Percentiles rank a stretch among this genome's conserved stretches.
phyloP scores from a whole-genome alignment of 1,140 invertebrate genomes.

The Pseudomyrmex flavicornis region DNA sequence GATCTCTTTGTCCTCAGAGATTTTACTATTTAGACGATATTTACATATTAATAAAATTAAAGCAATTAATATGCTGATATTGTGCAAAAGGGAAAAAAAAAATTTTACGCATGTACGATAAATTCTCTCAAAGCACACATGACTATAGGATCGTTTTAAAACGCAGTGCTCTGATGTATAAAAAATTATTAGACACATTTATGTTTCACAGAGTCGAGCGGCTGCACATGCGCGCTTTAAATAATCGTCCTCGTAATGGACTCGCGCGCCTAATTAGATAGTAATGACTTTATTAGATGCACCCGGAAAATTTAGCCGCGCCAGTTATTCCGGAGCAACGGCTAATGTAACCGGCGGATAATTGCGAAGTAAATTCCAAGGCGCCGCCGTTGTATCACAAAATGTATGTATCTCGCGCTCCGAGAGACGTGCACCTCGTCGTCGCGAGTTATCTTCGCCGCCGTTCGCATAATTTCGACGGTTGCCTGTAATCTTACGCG shows the following conservation, averaged over 20 bases:
- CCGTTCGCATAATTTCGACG: slow-evolving; percentile 25
- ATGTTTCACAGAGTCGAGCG: not conserved
- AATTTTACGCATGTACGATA: not conserved
- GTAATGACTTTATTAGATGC: slow-evolving; percentile 58
- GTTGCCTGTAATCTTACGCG: slow-evolving; percentile 44
- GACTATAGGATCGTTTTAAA: not conserved
- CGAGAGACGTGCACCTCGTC: not conserved
- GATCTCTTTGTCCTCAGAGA: not conserved
- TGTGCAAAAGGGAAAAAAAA: not conserved
- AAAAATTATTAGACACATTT: slow-evolving; percentile 49
- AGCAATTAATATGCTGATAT: slow-evolving; percentile 36
- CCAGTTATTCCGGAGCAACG: slow-evolving; percentile 26
- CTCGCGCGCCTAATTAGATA: slow-evolving; percentile 50
- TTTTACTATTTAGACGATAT: not conserved
- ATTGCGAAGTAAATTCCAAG: slow-evolving; percentile 55
- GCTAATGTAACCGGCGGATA: slow-evolving; percentile 57
- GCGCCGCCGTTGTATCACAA: not conserved
- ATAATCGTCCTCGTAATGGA: slow-evolving; percentile 45
- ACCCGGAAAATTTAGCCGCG: slow-evolving; percentile 41
- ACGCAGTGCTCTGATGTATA: not conserved
- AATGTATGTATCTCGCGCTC: not conserved
- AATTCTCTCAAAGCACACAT: slow-evolving; percentile 21
- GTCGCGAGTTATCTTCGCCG: slow-evolving; percentile 4
- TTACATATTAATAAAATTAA: slow-evolving; percentile 30
- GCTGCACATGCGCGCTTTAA: slow-evolving; percentile 17